A percentile compares a stretch with the other conserved stretches of the same genome.
phyloP scores from a whole-genome alignment of 2,113 vertebrate genomes.

The Sinocyclocheilus anshuiensis region DNA sequence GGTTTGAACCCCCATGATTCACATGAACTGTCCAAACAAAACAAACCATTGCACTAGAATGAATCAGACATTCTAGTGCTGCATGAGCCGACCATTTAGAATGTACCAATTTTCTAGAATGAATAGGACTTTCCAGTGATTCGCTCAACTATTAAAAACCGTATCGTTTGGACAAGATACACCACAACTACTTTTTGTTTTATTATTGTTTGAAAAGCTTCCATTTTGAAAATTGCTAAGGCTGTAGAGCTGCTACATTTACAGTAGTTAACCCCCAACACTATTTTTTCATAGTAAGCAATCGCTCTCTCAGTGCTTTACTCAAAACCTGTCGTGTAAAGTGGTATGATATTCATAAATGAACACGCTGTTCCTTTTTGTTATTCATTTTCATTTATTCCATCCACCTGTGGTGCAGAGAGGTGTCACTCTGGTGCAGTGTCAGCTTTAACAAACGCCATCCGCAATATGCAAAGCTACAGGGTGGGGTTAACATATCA shows the following conservation, averaged over 20 bases:
- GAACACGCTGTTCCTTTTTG: conserved; percentile 38
- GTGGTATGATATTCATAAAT: conserved; percentile 37
- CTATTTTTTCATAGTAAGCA: not conserved
- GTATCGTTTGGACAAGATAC: no score
- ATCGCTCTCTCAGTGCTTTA: not conserved
- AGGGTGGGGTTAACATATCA: conserved; percentile 24
- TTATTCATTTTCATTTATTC: conserved; percentile 41
- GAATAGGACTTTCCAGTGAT: no score
- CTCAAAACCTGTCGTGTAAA: conserved; percentile 36
- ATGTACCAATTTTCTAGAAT: no score
- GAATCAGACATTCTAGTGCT: no score
- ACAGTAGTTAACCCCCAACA: not conserved
- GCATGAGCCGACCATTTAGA: no score
- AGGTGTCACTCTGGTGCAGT: not conserved
- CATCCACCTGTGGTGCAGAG: conserved; percentile 38
- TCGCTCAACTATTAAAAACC: no score
- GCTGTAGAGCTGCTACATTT: not conserved
- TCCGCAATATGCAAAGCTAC: conserved; percentile 3
- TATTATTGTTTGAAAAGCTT: no score
- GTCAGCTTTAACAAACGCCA: not conserved
- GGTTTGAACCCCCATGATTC: no score
- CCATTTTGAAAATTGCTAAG: not conserved
- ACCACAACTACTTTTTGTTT: no score
- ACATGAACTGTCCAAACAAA: no score
- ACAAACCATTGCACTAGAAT: no score